Conservation (phyloP, 2,888 invertebrate genomes). For the Dolomedes plantarius region DNA sequence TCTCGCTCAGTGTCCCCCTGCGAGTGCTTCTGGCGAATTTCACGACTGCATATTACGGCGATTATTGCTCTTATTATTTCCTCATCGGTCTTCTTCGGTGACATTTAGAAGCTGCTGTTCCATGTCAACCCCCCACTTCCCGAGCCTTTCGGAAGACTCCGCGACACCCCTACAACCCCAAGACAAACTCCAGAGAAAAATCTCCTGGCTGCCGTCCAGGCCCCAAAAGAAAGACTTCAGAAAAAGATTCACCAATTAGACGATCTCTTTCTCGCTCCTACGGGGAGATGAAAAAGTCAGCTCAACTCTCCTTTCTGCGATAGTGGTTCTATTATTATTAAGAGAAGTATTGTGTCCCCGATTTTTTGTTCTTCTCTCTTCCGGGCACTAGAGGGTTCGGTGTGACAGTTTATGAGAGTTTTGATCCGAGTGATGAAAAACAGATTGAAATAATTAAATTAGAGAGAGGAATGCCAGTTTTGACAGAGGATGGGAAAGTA, state of each 20-base stretch:
- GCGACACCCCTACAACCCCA: slow-evolving; percentile 23
- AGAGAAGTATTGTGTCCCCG: neutral
- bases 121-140: slow-evolving; percentile 29
- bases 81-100: slow-evolving; percentile 53
- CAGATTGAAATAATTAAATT: slow-evolving; percentile 48
- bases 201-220: neutral
- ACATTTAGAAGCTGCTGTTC: slow-evolving; percentile 57
- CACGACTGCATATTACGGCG: slow-evolving; percentile 32
- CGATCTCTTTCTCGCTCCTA: neutral
- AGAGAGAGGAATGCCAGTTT: slow-evolving; percentile 7
- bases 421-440: slow-evolving; percentile 55
- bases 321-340: slow-evolving; percentile 14
- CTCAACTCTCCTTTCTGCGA: slow-evolving; percentile 18
- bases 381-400: slow-evolving; percentile 26
- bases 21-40: slow-evolving; percentile 13
- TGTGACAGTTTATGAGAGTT: slow-evolving; percentile 59
- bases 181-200: slow-evolving; percentile 52
- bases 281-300: slow-evolving; percentile 16
- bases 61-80: slow-evolving; percentile 63
- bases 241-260: slow-evolving; percentile 26
- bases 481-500: neutral
- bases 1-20: neutral
- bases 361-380: neutral
- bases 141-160: slow-evolving; percentile 15
- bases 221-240: neutral